Evolutionary conservation across 1,140 invertebrate genomes (phyloP).

Genomic region (Zaprionus tsacasi): DNA sequence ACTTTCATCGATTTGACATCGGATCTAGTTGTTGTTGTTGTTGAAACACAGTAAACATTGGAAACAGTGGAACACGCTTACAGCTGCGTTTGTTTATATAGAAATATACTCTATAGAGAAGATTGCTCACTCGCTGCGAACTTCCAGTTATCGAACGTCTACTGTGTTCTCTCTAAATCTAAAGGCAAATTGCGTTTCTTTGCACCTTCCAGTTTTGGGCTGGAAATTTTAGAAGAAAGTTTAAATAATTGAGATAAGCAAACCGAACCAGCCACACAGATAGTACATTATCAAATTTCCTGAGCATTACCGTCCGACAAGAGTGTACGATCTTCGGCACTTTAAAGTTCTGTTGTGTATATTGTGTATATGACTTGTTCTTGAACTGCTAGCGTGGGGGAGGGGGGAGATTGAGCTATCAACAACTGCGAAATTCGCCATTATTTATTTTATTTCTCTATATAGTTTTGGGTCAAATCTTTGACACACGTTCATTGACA

Average conservation of each 20-base stretch:
- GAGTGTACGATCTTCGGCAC: slow-evolving; percentile 1
- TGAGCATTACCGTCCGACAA: neutral
- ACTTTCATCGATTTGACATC: neutral
- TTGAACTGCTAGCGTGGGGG: neutral
- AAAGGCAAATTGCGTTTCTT: neutral
- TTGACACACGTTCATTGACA: slow-evolving; percentile 9
- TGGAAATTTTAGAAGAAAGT: neutral
- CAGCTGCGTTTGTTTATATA: neutral
- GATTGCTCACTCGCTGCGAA: neutral
- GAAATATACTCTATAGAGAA: neutral
- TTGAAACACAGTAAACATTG: neutral
- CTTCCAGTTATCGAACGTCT: neutral
- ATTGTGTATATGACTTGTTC: neutral
- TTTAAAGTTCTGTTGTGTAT: slow-evolving; percentile 2
- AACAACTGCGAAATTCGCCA: neutral
- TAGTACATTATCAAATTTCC: neutral
- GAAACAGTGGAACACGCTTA: neutral
- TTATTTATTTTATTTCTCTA: neutral
- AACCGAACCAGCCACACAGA: neutral
- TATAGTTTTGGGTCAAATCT: slow-evolving; percentile 35
- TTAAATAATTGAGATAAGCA: neutral
- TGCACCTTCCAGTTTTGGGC: neutral
- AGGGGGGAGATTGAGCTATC: neutral
- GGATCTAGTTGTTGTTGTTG: neutral
- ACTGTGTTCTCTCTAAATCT: neutral